Base-by-base conservation (phyloP, 2,888 invertebrate genomes). In the Salpingus planirostris region DNA sequence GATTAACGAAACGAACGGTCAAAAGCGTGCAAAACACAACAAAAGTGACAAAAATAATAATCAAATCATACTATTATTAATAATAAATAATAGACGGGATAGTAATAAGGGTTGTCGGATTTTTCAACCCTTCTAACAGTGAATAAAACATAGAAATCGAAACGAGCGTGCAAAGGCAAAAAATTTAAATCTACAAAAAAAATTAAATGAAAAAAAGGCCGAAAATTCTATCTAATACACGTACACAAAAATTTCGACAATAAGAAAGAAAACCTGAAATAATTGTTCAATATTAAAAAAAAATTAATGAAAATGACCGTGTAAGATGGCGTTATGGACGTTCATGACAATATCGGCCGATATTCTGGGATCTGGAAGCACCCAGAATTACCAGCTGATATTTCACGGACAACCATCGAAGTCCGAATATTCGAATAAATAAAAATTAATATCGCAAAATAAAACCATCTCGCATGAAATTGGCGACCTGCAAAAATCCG, bases 301-400 rank as follows among this genome's bases (percentile, higher is more conserved):
- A n/a, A n/a, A n/a, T n/a, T n/a, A n/a, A n/a, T n/a, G n/a, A n/a
- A n/a, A n/a, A n/a, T n/a, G n/a, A n/a, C n/a, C n/a, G n/a, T n/a
- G n/a, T n/a, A 45, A 45, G 61, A 58, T 54, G 60, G 45, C 44
- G 52, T 44, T 47, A 59, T 52, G 55, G 54, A 49, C 51, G 54
- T 59, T 61, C 57, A 57, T 62, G 60, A 54, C 44, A 64, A 88
- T 88, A 89, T 79, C 88, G 86, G 78, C 78, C 74, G 78, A 80
- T 78, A 88, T 77, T 75, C 88, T 86, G 88, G 80, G 81, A 68
- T 60, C 62, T 60, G 65, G 65, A 67, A 57, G 36, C 60, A 74
- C 85, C 86, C 87, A 87, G 86, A 90, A 91, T 92, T 93, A 92
- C 91, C 90, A 90, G 90, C 90, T 93, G 92, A 93, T 93, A 93